Percentiles rank a stretch among this genome's conserved stretches.
These are phyloP conservation scores for Oxyruncus cristatus DNA, from an alignment of 2,113 vertebrate species.

Conservation along the genomic window DNA sequence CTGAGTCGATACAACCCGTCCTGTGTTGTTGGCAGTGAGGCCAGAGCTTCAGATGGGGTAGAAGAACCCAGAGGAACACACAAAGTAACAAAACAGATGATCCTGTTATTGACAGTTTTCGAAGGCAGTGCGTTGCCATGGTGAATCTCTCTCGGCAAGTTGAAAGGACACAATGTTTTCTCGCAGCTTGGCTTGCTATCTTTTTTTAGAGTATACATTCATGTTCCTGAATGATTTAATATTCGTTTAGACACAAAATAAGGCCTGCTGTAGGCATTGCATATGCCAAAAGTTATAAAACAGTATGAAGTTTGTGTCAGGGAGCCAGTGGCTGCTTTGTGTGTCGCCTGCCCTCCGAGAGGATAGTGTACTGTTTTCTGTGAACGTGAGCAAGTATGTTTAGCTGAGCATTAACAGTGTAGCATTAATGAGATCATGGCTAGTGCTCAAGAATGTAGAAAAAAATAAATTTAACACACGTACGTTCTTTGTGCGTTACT, in stretches of 20 bases:
- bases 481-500: neutral
- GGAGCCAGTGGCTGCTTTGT: neutral
- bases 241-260: neutral
- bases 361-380: neutral
- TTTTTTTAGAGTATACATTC: neutral
- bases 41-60: neutral
- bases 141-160: accelerated
- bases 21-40: neutral
- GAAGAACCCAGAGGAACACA: neutral
- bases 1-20: accelerated
- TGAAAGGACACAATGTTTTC: neutral
- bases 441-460: neutral
- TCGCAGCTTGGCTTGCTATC: neutral
- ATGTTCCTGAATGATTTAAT: neutral
- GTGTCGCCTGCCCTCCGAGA: neutral
- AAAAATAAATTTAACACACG: neutral
- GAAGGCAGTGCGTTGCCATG: neutral
- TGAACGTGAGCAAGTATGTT: neutral
- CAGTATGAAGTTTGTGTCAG: neutral
- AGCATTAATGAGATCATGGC: neutral
- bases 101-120: neutral
- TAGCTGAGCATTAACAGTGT: neutral
- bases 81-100: neutral
- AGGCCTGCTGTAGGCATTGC: neutral
- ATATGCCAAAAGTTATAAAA: neutral